Evolutionary conservation across 2,113 vertebrate genomes (phyloP).

Genomic region (Corythornis cristatus): DNA sequence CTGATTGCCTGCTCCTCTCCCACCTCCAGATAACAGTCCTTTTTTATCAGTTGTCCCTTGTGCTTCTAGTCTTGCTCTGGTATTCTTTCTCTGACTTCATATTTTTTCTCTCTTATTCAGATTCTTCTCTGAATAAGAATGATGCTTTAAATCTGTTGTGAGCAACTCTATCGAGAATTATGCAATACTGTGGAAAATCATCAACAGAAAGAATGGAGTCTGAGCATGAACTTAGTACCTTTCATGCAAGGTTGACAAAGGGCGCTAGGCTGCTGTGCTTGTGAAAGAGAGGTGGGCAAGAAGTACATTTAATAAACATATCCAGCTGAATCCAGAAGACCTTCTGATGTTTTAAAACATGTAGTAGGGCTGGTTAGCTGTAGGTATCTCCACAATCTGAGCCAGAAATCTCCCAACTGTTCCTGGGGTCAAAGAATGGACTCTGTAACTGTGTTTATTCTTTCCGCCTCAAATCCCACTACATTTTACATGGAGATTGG

Average conservation of each 20-base stretch:
- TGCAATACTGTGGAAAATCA: neutral
- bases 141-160: neutral
- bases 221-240: neutral
- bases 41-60: neutral
- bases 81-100: neutral
- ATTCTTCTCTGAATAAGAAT: neutral
- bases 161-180: neutral
- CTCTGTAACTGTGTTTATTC: neutral
- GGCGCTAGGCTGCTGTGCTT: neutral
- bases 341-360: neutral
- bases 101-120: neutral
- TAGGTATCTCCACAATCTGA: neutral
- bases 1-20: slow-evolving; percentile 21
- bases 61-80: neutral
- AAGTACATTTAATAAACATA: neutral
- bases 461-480: neutral
- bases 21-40: neutral
- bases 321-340: neutral
- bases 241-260: neutral
- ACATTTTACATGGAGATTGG: neutral
- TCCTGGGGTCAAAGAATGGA: neutral
- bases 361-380: neutral
- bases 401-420: neutral
- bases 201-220: neutral
- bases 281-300: neutral